Base-by-base conservation (phyloP, 2,113 vertebrate species). In the Zosterops pallidus region DNA sequence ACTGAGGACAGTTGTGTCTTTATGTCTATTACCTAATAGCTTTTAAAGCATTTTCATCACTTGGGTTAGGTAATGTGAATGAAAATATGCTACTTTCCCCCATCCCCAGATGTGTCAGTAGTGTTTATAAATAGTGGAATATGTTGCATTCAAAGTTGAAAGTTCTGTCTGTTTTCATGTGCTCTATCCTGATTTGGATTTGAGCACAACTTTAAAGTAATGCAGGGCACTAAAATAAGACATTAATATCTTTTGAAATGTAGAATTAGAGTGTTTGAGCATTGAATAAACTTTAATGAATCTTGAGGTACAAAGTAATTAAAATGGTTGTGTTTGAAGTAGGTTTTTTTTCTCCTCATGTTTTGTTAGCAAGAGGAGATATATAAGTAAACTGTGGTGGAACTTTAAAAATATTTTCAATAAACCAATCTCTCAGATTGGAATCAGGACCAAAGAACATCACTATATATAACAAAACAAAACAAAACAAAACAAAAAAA, bases 241-340 rank as follows among this genome's bases (percentile, higher is more conserved):
- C 56, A 80, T 57, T 68, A 92, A 83, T 75, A 65, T 52, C 7
- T 89, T 91, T 81, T 81, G 37, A 88, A 87, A 90, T 23, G 67
- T 41, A 81, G 78, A 78, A 86, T 88, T 91, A 56, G 75, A 52
- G 70, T 41, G 42, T 67, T 80, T 85, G 68, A 86, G 77, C 65
- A 78, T 50, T 64, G 60, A 67, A 63, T 74, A 47, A 78, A 81
- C 39, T 81, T 75, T 65, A 77, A 83, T 79, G 72, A 84, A 67
- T 91, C 74, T 92, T 10, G 0, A 81, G 90, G 56, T 68, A 83
- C 42, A 72, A 89, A 75, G 53, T 95, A 94, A 92, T 93, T 92
- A 89, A 96, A 91, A 81, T 52, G 44, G 15, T 85, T 86, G 49
- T 76, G 46, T 89, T 89, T 82, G 52, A 91, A 92, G 59, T 26